These are phyloP conservation scores for Odocoileus virginianus DNA, from an alignment of 2,113 vertebrate genomes.

Conservation along the genomic window DNA sequence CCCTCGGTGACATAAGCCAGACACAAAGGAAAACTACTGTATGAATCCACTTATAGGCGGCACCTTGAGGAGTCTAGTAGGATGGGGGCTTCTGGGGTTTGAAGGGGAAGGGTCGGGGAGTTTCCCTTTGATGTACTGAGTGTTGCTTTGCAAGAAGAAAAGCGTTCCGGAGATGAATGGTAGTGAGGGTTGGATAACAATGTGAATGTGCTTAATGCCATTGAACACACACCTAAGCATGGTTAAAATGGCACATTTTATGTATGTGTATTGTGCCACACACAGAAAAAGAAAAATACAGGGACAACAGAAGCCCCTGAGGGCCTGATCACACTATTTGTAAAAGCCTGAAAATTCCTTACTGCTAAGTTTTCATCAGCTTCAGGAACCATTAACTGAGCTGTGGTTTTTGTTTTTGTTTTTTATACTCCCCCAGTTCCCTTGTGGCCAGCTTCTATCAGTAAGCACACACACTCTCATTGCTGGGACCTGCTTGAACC, in stretches of 20 bases:
- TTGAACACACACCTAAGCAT: neutral
- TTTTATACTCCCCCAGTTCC: neutral
- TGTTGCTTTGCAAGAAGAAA: neutral
- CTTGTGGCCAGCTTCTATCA: neutral
- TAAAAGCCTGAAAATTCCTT: neutral
- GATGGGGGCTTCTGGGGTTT: accelerated
- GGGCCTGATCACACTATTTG: neutral
- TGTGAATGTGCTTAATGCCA: neutral
- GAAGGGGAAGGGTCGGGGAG: neutral
- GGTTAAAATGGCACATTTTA: neutral
- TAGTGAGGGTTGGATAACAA: accelerated
- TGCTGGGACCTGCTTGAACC: neutral
- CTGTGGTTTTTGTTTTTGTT: neutral
- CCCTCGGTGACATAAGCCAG: neutral
- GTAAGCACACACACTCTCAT: neutral
- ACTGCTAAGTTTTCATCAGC: neutral
- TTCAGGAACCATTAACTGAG: neutral
- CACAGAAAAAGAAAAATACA: neutral
- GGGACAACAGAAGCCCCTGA: neutral
- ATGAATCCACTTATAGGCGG: neutral
- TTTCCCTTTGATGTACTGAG: neutral
- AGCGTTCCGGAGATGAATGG: neutral
- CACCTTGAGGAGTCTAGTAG: neutral
- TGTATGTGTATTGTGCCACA: neutral
- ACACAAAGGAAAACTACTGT: neutral